A percentile compares a stretch with the other conserved stretches of the same genome.
phyloP scores from a whole-genome alignment of 2,113 vertebrate species.

The Panurus biarmicus region DNA sequence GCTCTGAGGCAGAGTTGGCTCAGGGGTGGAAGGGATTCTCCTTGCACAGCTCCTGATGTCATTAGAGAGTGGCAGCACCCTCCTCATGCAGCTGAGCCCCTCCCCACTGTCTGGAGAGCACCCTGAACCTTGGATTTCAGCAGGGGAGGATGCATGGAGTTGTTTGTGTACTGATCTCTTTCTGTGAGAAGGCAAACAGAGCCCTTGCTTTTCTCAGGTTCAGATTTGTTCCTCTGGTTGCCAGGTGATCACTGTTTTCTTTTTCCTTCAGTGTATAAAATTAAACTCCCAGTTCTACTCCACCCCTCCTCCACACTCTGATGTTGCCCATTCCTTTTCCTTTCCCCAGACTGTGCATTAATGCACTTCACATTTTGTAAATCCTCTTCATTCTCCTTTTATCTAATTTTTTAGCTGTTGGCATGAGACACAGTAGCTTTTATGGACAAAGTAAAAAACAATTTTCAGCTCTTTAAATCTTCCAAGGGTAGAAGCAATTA shows the following conservation, averaged over 20 bases:
- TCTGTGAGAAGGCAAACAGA: neutral
- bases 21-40: neutral
- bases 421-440: conserved; percentile 62
- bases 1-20: neutral
- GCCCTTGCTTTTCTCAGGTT: neutral
- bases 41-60: neutral
- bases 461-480: conserved; percentile 64
- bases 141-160: neutral
- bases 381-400: conserved; percentile 21
- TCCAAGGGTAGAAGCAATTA: conserved; percentile 68
- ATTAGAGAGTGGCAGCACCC: neutral
- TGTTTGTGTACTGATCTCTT: neutral
- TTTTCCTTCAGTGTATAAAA: neutral
- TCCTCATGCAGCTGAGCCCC: neutral
- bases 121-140: neutral
- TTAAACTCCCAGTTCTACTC: neutral
- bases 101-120: neutral
- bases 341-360: neutral
- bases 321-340: neutral
- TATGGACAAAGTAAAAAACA: conserved; percentile 66
- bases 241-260: conserved; percentile 4
- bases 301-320: neutral
- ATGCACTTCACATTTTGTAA: conserved; percentile 19
- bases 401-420: conserved; percentile 59
- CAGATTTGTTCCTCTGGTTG: neutral